These are phyloP conservation scores for Biston betularia DNA, from an alignment of 2,888 invertebrate species.

Conservation along the genomic window DNA sequence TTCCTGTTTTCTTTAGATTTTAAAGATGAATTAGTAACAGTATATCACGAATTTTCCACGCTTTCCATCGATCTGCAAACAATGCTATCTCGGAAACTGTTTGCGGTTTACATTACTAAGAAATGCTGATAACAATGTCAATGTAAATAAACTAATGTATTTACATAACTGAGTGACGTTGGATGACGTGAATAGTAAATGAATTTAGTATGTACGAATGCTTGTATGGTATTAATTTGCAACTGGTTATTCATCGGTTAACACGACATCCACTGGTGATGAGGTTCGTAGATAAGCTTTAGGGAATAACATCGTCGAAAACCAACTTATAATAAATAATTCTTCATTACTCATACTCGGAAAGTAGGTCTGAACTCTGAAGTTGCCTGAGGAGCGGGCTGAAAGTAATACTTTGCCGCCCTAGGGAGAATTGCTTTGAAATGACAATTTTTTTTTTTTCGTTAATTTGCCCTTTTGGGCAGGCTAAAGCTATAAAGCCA, in stretches of 20 bases:
- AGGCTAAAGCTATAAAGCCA: too few relatives aligned
- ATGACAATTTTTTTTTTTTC: too few relatives aligned
- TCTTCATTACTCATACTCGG: too few relatives aligned
- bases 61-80: slow-evolving; percentile 22
- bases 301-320: too few relatives aligned
- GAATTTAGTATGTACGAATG: background rate
- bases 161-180: background rate
- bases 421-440: too few relatives aligned
- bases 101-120: slow-evolving; percentile 5
- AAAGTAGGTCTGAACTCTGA: too few relatives aligned
- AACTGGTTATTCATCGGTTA: background rate
- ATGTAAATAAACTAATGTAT: slow-evolving; percentile 7
- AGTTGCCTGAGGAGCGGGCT: too few relatives aligned
- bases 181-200: background rate
- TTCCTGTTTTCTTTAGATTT: background rate
- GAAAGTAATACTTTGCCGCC: too few relatives aligned
- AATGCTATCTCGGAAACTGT: slow-evolving; percentile 15
- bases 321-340: too few relatives aligned
- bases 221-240: background rate
- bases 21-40: background rate
- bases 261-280: slow-evolving; percentile 5
- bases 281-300: background rate
- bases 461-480: too few relatives aligned
- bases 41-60: slow-evolving; percentile 5
- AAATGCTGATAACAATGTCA: slow-evolving; percentile 11